phyloP scores from a whole-genome alignment of 2,113 vertebrate genomes.

The Gadus chalcogrammus region DNA sequence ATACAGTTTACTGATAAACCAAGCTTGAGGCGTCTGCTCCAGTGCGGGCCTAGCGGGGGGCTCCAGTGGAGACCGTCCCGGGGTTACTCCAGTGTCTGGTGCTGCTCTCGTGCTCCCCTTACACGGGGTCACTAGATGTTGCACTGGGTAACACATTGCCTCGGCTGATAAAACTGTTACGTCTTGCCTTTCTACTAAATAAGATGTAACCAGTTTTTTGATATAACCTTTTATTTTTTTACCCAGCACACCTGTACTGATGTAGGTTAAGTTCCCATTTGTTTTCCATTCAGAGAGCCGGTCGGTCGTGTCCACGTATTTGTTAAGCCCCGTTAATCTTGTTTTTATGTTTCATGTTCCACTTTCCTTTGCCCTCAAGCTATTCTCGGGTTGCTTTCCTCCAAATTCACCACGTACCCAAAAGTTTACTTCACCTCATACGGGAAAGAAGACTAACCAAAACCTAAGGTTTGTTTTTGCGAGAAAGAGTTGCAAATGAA shows the following conservation, averaged over 20 bases:
- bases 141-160: conserved; percentile 22
- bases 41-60: conserved; percentile 1
- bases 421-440: conserved; percentile 57
- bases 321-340: conserved; percentile 7
- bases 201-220: conserved; percentile 37
- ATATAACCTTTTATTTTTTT: conserved; percentile 14
- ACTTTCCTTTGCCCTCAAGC: conserved; percentile 46
- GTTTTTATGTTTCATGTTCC: conserved; percentile 21
- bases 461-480: conserved; percentile 17
- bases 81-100: conserved; percentile 38
- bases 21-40: conserved; percentile 2
- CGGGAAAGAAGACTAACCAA: conserved; percentile 54
- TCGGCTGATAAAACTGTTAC: conserved; percentile 32
- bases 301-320: conserved; percentile 16
- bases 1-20: conserved; percentile 32
- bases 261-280: not conserved
- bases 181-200: conserved; percentile 39
- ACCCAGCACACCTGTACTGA: conserved; percentile 11
- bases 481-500: conserved; percentile 11
- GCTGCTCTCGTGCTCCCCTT: conserved; percentile 38
- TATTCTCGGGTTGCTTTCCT: conserved; percentile 54
- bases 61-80: conserved; percentile 14
- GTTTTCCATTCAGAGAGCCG: too few species aligned
- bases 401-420: conserved; percentile 62
- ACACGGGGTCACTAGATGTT: conserved; percentile 30